Evolutionary conservation across 2,113 vertebrate species (phyloP).

Genomic region (Aptenodytes forsteri): DNA sequence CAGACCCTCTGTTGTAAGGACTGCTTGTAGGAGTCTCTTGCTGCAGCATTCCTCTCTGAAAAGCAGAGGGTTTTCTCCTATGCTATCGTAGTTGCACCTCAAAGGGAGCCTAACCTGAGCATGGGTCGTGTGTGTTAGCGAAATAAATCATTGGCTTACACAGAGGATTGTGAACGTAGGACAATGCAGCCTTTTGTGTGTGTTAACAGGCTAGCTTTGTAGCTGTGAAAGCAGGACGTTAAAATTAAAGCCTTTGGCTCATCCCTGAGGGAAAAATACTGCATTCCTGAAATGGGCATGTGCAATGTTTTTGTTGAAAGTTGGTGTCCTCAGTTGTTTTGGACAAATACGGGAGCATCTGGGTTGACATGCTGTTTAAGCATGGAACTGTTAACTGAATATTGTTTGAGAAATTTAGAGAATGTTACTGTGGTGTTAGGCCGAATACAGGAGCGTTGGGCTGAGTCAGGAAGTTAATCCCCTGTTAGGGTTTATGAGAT

Average conservation of each 20-base stretch:
- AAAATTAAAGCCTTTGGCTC: neutral
- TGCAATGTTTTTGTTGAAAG: neutral
- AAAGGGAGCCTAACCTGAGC: neutral
- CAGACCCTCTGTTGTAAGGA: neutral
- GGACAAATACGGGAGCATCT: neutral
- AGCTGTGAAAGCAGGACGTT: neutral
- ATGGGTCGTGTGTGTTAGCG: accelerated
- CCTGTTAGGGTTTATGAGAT: neutral
- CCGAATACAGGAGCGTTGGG: neutral
- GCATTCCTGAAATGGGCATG: neutral
- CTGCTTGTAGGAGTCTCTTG: neutral
- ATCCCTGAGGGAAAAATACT: neutral
- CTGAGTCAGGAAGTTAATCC: neutral
- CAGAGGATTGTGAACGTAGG: neutral
- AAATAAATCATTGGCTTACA: neutral
- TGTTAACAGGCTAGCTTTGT: neutral
- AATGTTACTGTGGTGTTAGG: neutral
- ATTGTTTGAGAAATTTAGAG: neutral
- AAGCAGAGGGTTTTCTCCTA: neutral
- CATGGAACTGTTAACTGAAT: neutral
- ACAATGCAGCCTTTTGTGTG: neutral
- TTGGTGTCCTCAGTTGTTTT: neutral
- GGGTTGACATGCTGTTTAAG: neutral
- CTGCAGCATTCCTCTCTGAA: neutral
- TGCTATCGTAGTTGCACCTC: neutral